Evolutionary conservation across 2,113 vertebrate species (phyloP), one percentile per base, ranked within the genome.

Genomic region (Apodemus sylvaticus): DNA sequence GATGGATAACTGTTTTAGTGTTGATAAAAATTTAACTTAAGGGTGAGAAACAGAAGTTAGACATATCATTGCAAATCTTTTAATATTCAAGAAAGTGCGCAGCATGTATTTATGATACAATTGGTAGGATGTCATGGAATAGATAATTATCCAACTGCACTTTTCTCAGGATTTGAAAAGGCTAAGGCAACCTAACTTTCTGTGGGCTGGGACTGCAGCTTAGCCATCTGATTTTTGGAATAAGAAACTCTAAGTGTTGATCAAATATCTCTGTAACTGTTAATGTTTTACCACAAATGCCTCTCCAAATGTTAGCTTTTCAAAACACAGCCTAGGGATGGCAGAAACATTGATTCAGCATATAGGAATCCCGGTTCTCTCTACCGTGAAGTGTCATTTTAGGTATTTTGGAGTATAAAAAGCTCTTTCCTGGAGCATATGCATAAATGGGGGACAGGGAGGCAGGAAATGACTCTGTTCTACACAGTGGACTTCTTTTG

Each of bases 251-350:
- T 77, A 60, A 55, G 7, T 86, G 86, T 26, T 91, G 64, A 89
- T 95, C 45, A 96, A 74, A 51, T 93, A 85, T 73, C 34, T 70
- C 24, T 93, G 92, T 89, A 93, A 83, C 62, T 9, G 74, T 51
- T 88, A 92, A 82, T 97, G 77, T 96, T 95, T 96, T 74, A 83
- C 66, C 53, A 86, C 53, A 94, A 93, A 95, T 9, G 60, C 17
- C 51, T 70, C 66, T 97, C 95, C 86, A 90, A 90, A 93, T 96
- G 81, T 90, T 95, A 95, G 89, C 7, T 95, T 93, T 94, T 92
- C 48, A 89, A 81, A 68, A n/a, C 58, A 93, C 36, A 77, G 31
- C 5, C 6, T 95, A 85, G 76, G 19, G 20, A 73, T 89, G 91
- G 76, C 45, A 53, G 58, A 95, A 94, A 92, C 36, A 77, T 36